Evolutionary conservation across 2,888 invertebrate species (phyloP).

Genomic region (Parnassius glacialis): DNA sequence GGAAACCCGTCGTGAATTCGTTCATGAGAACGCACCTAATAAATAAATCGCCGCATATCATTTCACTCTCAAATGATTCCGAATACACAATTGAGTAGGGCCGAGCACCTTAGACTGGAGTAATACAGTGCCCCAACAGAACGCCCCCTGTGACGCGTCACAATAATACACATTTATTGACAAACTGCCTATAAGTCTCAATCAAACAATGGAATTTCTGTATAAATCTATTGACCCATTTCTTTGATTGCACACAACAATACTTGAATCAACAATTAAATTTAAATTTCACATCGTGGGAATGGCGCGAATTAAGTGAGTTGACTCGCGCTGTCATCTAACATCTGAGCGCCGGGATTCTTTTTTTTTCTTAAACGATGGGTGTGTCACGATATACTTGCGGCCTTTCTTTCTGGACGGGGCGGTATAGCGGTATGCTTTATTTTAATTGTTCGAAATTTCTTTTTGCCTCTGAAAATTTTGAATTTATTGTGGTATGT

Average conservation of each 20-base stretch:
- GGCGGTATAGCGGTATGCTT: conserved; percentile 51
- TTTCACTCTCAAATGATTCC: conserved; percentile 68
- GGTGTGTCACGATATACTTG: conserved; percentile 24
- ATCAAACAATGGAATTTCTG: conserved; percentile 69
- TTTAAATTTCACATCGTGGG: conserved; percentile 74
- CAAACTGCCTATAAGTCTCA: conserved; percentile 76
- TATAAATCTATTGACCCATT: conserved; percentile 75
- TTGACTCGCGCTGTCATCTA: conserved; percentile 66
- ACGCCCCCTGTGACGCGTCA: conserved; percentile 55
- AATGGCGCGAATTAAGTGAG: conserved; percentile 66
- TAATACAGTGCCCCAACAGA: conserved; percentile 48
- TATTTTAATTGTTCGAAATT: conserved; percentile 48
- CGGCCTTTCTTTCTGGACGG: conserved; percentile 30
- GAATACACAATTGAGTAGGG: conserved; percentile 52
- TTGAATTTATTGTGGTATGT: background rate
- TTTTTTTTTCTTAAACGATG: conserved; percentile 33
- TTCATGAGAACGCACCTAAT: conserved; percentile 66
- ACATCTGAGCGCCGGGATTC: conserved; percentile 57
- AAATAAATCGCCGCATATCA: conserved; percentile 76
- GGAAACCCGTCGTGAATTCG: conserved; percentile 23
- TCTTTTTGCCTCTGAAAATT: conserved; percentile 29
- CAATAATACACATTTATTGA: conserved; percentile 64
- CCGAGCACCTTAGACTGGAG: conserved; percentile 54
- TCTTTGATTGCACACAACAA: conserved; percentile 71
- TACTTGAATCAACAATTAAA: conserved; percentile 67